Conservation (phyloP, 2,888 invertebrate genomes). For the Cantharis rufa region DNA sequence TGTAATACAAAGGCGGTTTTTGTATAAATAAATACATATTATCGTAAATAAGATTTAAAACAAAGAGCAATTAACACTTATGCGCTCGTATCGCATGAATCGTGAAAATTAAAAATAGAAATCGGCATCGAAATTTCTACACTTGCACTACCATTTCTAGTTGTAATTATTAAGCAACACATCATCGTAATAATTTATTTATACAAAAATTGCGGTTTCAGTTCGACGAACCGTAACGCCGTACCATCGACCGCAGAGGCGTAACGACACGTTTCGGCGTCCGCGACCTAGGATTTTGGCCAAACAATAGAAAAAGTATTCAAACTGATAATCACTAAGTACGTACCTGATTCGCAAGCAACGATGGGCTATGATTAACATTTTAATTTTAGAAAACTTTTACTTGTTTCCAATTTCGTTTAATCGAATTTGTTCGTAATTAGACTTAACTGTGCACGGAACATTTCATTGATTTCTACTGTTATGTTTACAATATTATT, state of each 20-base stretch:
- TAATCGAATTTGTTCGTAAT: not conserved
- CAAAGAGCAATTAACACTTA: not conserved
- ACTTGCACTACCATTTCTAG: not conserved
- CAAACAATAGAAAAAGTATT: too few relatives aligned
- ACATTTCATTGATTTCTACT: not conserved
- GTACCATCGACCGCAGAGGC: not conserved
- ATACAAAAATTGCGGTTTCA: not conserved
- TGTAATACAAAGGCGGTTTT: not conserved
- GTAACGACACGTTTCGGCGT: not conserved
- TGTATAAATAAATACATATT: not conserved
- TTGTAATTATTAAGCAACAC: not conserved
- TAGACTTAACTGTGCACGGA: not conserved
- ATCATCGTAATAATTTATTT: not conserved
- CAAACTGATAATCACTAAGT: not conserved
- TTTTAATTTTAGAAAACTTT: not conserved
- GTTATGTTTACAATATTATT: not conserved
- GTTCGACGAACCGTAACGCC: not conserved
- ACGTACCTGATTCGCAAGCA: not conserved
- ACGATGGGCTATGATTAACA: not conserved
- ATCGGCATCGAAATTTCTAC: not conserved
- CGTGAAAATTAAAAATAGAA: not conserved
- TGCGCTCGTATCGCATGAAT: not conserved
- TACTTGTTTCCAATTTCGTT: not conserved
- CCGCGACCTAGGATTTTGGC: not conserved
- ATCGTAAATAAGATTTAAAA: not conserved